phyloP scores from a whole-genome alignment of 2,888 invertebrate genomes.

The Synanthedon formicaeformis region DNA sequence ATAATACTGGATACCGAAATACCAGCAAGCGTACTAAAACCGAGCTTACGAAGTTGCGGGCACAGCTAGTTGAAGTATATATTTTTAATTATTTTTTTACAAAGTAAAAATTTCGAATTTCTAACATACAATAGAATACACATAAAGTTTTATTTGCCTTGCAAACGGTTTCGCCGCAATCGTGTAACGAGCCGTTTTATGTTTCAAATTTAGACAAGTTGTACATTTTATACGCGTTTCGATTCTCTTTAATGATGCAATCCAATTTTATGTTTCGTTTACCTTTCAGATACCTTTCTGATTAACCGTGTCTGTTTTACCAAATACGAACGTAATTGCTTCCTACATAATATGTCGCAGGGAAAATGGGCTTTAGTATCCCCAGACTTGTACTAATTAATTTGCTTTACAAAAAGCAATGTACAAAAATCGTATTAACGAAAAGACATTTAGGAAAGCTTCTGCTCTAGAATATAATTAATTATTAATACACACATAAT shows the following conservation, averaged over 20 bases:
- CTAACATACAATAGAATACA: neutral
- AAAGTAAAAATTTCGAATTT: neutral
- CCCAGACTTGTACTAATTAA: no score
- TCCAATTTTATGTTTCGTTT: neutral
- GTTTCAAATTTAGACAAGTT: neutral
- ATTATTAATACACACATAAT: no score
- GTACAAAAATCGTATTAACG: no score
- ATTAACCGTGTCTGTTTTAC: neutral
- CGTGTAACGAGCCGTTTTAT: neutral
- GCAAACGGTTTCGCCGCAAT: neutral
- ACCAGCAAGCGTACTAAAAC: no score
- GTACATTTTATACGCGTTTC: neutral
- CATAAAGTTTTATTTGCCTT: neutral
- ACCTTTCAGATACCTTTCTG: neutral
- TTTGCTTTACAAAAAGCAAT: no score
- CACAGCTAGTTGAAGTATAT: no score
- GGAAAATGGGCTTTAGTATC: no score
- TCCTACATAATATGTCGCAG: neutral
- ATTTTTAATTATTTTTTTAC: no score
- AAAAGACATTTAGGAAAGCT: no score
- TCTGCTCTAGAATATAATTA: no score
- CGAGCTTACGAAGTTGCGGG: no score
- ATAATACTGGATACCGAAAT: no score
- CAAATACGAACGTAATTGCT: neutral
- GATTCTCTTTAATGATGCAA: neutral